phyloP scores from a whole-genome alignment of 2,888 invertebrate species.

The Quadriops clusia region DNA sequence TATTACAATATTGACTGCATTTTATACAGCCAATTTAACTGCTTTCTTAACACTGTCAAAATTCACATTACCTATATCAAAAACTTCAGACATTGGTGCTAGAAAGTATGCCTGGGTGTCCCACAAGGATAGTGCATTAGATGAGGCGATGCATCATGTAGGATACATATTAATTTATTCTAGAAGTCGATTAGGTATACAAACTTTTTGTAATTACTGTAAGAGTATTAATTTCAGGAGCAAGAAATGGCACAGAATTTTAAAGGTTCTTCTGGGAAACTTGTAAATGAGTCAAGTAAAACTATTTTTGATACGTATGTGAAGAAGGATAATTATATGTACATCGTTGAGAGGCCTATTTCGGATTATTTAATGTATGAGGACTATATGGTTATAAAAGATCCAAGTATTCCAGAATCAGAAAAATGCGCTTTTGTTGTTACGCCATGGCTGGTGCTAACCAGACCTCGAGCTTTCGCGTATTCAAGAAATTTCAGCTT shows the following conservation, averaged over 20 bases:
- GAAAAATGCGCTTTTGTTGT: constrained; percentile 67
- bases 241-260: constrained; percentile 13
- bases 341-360: constrained; percentile 58
- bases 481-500: constrained; percentile 53
- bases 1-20: constrained; percentile 74
- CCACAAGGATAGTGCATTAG: constrained; percentile 54
- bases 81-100: constrained; percentile 50
- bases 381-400: constrained; percentile 55
- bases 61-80: constrained; percentile 68
- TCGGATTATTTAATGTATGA: constrained; percentile 57
- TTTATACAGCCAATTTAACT: constrained; percentile 84
- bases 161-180: background rate
- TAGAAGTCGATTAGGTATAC: background rate
- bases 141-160: constrained; percentile 51
- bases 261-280: constrained; percentile 13
- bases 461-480: constrained; percentile 57
- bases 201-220: too few relatives aligned
- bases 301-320: constrained; percentile 38
- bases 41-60: constrained; percentile 78
- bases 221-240: constrained; percentile 7
- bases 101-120: constrained; percentile 62
- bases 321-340: constrained; percentile 41
- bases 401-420: constrained; percentile 35
- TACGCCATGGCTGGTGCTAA: constrained; percentile 55
- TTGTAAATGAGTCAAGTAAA: constrained; percentile 23